Percentiles rank a stretch among this genome's conserved stretches.
Evolutionary conservation across 2,888 invertebrate species (phyloP).

Genomic region (Sinhomidia bicolor): DNA sequence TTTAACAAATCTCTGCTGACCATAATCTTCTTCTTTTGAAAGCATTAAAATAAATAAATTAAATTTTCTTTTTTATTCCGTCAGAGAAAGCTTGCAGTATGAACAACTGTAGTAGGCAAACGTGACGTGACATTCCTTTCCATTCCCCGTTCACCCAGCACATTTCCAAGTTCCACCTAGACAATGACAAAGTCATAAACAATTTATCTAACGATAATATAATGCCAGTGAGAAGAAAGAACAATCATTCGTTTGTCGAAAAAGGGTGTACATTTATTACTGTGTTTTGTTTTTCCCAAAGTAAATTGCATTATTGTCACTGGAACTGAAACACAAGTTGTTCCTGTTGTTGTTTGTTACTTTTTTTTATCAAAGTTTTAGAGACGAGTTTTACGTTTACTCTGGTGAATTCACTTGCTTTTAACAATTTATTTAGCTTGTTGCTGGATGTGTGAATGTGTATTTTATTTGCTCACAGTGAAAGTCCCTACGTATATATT

Average conservation of each 20-base stretch:
- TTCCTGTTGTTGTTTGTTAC: no score
- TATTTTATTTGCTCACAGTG: background rate
- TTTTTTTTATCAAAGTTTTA: background rate
- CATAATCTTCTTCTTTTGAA: background rate
- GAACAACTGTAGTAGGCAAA: background rate
- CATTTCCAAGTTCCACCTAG: no score
- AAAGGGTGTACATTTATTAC: background rate
- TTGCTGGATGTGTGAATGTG: background rate
- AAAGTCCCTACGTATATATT: no score
- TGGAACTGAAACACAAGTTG: background rate
- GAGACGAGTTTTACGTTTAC: background rate
- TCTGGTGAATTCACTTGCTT: background rate
- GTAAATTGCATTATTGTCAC: background rate
- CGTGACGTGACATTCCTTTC: no score
- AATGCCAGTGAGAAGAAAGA: background rate
- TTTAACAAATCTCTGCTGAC: background rate
- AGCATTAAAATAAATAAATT: conserved; percentile 47
- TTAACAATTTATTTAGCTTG: background rate
- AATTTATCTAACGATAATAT: background rate
- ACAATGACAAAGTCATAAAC: no score
- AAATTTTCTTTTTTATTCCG: conserved; percentile 17
- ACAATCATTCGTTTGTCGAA: background rate
- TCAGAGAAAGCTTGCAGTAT: background rate
- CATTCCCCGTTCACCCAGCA: no score
- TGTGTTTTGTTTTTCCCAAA: background rate